These are phyloP conservation scores for Macrochelys suwanniensis DNA, from an alignment of 2,797 vertebrate species.

Conservation along the genomic window DNA sequence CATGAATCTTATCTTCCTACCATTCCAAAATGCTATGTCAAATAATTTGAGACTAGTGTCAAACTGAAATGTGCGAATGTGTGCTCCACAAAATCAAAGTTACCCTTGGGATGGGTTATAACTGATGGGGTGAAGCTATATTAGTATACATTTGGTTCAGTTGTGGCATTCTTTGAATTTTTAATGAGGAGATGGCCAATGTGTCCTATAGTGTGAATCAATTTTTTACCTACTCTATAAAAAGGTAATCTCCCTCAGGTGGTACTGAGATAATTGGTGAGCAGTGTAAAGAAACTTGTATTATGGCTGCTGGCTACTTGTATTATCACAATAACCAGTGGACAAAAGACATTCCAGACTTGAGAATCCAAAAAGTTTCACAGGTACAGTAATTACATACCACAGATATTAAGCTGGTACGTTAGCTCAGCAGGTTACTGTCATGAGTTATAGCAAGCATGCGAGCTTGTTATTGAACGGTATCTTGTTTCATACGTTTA, in stretches of 20 bases:
- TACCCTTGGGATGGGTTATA: neutral
- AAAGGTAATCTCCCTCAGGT: neutral
- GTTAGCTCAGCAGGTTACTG: constrained; percentile 19
- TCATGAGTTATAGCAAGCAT: constrained; percentile 9
- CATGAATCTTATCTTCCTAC: rapidly evolving
- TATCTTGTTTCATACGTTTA: constrained; percentile 62
- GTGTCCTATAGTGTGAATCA: neutral
- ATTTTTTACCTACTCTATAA: neutral
- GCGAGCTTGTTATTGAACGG: constrained; percentile 32
- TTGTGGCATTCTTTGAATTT: neutral
- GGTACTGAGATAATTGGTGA: constrained; percentile 15
- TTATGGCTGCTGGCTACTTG: neutral
- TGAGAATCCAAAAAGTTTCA: constrained; percentile 9
- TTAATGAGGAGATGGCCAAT: neutral
- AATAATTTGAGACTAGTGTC: neutral
- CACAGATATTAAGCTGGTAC: neutral
- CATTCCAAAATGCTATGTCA: neutral
- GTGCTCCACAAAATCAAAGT: neutral
- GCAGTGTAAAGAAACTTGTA: neutral
- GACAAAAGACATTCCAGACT: neutral
- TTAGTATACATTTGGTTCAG: neutral
- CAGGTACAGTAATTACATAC: neutral
- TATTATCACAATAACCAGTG: neutral
- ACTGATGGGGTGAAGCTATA: neutral
- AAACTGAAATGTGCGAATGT: neutral